phyloP scores from a whole-genome alignment of 2,888 invertebrate genomes.

The Noctua fimbriata region DNA sequence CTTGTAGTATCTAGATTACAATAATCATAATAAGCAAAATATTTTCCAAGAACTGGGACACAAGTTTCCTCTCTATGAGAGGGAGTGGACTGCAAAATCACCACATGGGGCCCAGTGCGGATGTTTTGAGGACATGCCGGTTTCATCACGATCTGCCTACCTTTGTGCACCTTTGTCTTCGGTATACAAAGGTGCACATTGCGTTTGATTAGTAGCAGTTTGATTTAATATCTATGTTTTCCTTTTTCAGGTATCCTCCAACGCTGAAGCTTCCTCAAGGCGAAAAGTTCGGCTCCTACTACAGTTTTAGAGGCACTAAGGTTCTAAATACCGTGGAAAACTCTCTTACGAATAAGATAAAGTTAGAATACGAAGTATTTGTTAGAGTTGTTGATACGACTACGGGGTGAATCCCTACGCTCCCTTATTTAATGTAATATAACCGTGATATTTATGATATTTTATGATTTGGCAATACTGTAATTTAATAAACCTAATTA shows the following conservation, averaged over 20 bases:
- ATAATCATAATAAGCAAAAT: neutral
- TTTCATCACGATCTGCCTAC: neutral
- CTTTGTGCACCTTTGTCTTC: neutral
- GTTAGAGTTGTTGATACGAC: conserved; percentile 81
- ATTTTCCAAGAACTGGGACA: neutral
- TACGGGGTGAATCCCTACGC: conserved; percentile 62
- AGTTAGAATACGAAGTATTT: conserved; percentile 85
- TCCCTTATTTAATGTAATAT: conserved; percentile 46
- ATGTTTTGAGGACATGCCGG: neutral
- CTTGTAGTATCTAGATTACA: neutral
- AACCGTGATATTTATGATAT: conserved; percentile 61
- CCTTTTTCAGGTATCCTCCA: conserved; percentile 81
- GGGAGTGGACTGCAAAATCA: neutral
- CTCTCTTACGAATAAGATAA: conserved; percentile 79
- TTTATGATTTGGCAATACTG: conserved; percentile 46
- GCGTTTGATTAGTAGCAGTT: neutral
- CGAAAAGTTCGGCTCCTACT: conserved; percentile 82
- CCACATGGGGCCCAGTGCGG: neutral
- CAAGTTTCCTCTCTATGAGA: neutral
- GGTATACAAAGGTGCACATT: neutral
- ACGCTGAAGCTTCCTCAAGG: conserved; percentile 75
- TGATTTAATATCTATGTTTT: neutral
- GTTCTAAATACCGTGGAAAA: conserved; percentile 76
- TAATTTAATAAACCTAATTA: conserved; percentile 58
- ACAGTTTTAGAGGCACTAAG: conserved; percentile 85